Evolutionary conservation across 2,888 invertebrate genomes (phyloP), one percentile per base, ranked within the genome.

Genomic region (Acleris cristana): DNA sequence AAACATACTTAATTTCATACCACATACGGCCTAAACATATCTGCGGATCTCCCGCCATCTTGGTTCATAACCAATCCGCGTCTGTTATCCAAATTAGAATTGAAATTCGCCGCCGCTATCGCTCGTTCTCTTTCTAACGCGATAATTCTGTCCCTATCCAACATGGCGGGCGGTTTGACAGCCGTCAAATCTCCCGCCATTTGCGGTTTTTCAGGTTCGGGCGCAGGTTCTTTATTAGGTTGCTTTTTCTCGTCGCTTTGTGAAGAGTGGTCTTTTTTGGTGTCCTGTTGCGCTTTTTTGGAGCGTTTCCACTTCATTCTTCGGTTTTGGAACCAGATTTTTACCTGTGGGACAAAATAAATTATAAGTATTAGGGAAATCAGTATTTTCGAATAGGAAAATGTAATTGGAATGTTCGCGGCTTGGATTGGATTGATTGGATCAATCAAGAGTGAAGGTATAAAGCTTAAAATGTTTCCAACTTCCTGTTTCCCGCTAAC

Each of bases 221-320:
- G 69, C 71, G 80, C n/a, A 73, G 73, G 26, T 63, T 82, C 78
- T 72, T 90, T 89, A 71, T 85, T 85, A 10, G 84, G 74, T 79
- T 89, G 83, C 59, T 75, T 85, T 76, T 92, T 90, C 23, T 91
- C 90, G 61, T 92, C 91, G 62, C 73, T 74, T 67, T 83, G 85
- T 10, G 81, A 64, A 30, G 71, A 66, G 63, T 83, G 83, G 12
- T 81, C 74, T 67, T 93, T 80, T 89, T 96, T 96, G 34, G 97
- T 95, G 88, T 98, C 98, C 74, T 97, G 97, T 84, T 98, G 98
- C 0, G 98, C 98, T 81, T 99, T 99, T 94, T 99, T 99, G 73
- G 98, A 98, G 14, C 99, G 94, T 86, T 99, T 99, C 98, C 99
- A 99, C 86, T 99, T 99, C 99, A 99, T 99, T 77, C 99, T 95